Conservation (phyloP, 2,888 invertebrate species). For the Lithosia quadra region DNA sequence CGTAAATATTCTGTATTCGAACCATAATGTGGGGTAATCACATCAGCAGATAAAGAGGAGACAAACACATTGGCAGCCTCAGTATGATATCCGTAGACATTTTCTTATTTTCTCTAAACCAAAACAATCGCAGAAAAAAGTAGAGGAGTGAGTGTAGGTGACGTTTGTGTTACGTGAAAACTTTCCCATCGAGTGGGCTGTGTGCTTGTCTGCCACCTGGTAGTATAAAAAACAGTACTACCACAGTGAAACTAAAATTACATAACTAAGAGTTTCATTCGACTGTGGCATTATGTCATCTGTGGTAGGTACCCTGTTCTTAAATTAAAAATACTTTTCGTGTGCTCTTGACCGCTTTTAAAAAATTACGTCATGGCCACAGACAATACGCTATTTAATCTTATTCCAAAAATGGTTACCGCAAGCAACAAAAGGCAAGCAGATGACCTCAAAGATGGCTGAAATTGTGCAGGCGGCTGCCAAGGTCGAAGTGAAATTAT, state of each 20-base stretch:
- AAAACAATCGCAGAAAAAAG: too few species aligned
- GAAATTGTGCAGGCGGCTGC: slow-evolving; percentile 19
- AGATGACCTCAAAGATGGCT: slow-evolving; percentile 31
- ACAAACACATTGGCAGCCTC: too few species aligned
- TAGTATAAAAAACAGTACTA: too few species aligned
- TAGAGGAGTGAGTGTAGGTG: too few species aligned
- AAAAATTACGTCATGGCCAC: slow-evolving; percentile 17
- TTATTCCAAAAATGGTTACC: slow-evolving; percentile 32
- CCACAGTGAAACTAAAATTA: too few species aligned
- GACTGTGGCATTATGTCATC: too few species aligned
- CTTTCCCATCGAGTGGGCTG: too few species aligned
- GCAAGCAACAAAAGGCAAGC: slow-evolving; percentile 23
- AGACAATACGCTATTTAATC: slow-evolving; percentile 39
- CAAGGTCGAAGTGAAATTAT: slow-evolving; percentile 30
- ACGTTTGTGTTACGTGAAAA: too few species aligned
- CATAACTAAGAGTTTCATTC: too few species aligned
- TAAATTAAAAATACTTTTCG: not conserved
- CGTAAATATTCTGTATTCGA: not conserved
- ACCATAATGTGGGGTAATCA: not conserved
- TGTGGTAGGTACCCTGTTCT: not conserved
- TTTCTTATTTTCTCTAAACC: too few species aligned
- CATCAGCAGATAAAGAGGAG: not conserved
- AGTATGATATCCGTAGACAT: too few species aligned
- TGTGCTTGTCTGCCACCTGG: too few species aligned
- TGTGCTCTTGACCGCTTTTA: slow-evolving; percentile 42